Evolutionary conservation across 2,888 invertebrate species (phyloP).

Genomic region (Microctonus aethiopoides): DNA sequence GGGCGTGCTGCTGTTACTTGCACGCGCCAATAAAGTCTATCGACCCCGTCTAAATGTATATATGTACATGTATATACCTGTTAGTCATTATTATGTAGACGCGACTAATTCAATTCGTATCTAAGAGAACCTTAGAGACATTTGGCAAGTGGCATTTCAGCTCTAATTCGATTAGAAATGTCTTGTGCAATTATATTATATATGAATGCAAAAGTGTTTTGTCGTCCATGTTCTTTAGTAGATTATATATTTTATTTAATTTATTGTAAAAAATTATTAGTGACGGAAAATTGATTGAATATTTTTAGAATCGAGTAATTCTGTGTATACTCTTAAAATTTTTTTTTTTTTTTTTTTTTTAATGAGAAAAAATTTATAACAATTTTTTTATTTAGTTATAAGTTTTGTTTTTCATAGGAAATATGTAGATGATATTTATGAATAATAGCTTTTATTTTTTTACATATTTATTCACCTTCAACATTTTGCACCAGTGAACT

Average conservation of each 20-base stretch:
- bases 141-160: not conserved
- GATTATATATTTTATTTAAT: no score
- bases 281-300: no score
- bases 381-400: no score
- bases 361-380: no score
- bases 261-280: no score
- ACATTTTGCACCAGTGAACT: conserved; percentile 36
- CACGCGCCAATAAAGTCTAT: conserved; percentile 28
- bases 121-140: not conserved
- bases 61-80: not conserved
- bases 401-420: not conserved
- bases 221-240: no score
- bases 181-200: not conserved
- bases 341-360: no score
- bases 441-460: no score
- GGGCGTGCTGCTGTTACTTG: conserved; percentile 26
- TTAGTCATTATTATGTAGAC: not conserved
- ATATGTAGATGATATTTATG: no score
- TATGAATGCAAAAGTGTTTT: no score
- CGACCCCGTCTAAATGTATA: conserved; percentile 14
- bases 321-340: no score
- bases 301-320: no score
- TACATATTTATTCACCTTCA: conserved; percentile 12
- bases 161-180: not conserved
- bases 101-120: conserved; percentile 10